Percentiles rank a stretch among this genome's conserved stretches.
Evolutionary conservation across 1,140 invertebrate species (phyloP).

Genomic region (Aleiodes sp.): DNA sequence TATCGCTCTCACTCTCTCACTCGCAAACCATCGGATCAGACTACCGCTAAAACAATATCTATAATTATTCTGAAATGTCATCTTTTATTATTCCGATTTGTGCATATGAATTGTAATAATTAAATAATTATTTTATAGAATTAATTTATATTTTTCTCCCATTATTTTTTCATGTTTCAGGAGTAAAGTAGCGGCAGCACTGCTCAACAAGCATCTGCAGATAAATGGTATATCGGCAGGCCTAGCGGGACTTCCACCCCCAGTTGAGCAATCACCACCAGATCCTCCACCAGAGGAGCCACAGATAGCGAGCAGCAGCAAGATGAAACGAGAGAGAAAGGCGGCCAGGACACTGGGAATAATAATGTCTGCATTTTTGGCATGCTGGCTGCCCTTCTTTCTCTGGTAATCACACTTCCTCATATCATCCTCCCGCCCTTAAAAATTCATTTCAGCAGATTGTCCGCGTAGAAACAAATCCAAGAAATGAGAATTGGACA

Average conservation of each 20-base stretch:
- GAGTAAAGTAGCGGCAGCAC: conserved; percentile 84
- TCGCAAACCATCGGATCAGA: no score
- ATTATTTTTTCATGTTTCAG: conserved; percentile 62
- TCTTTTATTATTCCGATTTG: no score
- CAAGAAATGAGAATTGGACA: no score
- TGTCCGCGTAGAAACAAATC: no score
- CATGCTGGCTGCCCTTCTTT: conserved; percentile 96
- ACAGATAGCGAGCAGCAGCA: conserved; percentile 71
- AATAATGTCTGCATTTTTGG: conserved; percentile 92
- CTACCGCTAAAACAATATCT: no score
- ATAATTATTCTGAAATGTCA: no score
- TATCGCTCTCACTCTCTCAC: no score
- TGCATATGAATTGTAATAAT: no score
- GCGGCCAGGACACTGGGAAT: conserved; percentile 94
- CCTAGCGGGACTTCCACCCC: conserved; percentile 68
- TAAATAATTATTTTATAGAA: no score
- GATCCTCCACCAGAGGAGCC: conserved; percentile 62
- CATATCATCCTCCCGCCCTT: background rate
- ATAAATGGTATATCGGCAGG: conserved; percentile 85
- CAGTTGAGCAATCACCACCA: conserved; percentile 55
- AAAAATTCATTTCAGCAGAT: background rate
- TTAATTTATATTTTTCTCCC: no score
- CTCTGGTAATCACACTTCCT: conserved; percentile 72
- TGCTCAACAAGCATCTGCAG: conserved; percentile 86
- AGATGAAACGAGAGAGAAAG: conserved; percentile 92